Evolutionary conservation across 1,140 invertebrate species (phyloP).

Genomic region (Diorhabda sublineata): DNA sequence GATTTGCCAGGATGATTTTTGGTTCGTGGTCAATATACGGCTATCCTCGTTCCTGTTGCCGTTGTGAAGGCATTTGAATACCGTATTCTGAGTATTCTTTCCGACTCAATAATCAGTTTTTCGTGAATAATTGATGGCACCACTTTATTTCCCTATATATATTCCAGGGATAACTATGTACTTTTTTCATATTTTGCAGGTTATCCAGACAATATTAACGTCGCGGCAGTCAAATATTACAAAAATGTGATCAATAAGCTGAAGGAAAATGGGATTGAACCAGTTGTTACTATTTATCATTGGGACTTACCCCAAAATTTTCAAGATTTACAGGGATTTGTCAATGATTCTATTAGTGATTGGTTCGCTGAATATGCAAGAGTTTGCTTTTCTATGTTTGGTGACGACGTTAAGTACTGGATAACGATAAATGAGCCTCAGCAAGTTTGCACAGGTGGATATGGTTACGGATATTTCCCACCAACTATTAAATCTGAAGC

Average conservation of each 20-base stretch:
- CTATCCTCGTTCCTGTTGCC: no score
- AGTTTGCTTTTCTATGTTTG: slow-evolving; percentile 25
- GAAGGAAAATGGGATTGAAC: slow-evolving; percentile 55
- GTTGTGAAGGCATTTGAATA: no score
- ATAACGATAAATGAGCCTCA: slow-evolving; percentile 52
- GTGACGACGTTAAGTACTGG: slow-evolving; percentile 48
- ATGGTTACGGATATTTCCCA: slow-evolving; percentile 28
- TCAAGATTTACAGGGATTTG: slow-evolving; percentile 38
- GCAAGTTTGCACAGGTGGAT: slow-evolving; percentile 35
- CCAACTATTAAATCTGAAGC: slow-evolving; percentile 30
- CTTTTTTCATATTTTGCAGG: neutral
- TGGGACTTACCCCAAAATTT: slow-evolving; percentile 41
- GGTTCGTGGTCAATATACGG: no score
- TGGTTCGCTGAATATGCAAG: slow-evolving; percentile 40
- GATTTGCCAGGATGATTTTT: no score
- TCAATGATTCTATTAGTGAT: slow-evolving; percentile 35
- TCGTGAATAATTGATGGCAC: no score
- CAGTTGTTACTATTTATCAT: slow-evolving; percentile 53
- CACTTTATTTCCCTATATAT: no score
- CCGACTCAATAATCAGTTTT: no score
- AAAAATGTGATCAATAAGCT: slow-evolving; percentile 59
- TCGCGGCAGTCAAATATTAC: slow-evolving; percentile 60
- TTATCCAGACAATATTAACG: slow-evolving; percentile 50
- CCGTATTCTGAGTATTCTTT: no score
- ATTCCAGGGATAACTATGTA: no score